Evolutionary conservation across 1,140 invertebrate genomes (phyloP), one percentile per base, ranked within the genome.

Genomic region (Gonioctena quinquepunctata): DNA sequence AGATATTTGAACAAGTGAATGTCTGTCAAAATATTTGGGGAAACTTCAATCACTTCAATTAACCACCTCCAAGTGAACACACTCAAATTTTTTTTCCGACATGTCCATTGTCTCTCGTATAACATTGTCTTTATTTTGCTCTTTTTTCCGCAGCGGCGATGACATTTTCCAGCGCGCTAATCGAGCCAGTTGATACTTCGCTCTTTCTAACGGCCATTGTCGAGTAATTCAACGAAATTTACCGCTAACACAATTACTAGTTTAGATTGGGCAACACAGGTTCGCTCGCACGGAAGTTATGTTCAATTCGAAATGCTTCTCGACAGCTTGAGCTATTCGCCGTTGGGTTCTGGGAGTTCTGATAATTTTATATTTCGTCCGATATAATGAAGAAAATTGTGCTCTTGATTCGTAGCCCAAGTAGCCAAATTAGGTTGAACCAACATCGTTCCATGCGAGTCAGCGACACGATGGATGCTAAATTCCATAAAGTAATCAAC

Each of bases 241-340:
- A 78, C 77, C 77, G 75, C 76, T 73, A 77, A 79, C 74, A 79
- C 76, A 79, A 79, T 79, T 79, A 77, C 77, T 72, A 72, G 77
- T 79, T 79, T 77, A 77, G 76, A 79, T 79, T 77, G 77, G 76
- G 72, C 77, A 76, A 73, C 73, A 71, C 74, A 76, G 74, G 72
- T 73, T 74, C 76, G 72, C 63, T 73, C 74, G 70, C 63, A 74
- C 71, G 76, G 77, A 79, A 79, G 74, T 79, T 79, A 79, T 79
- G 76, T 76, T 79, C 77, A 79, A 74, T 79, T 79, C 73, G 76
- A 66, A 70, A 74, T 66, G 68, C 72, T 74, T 75, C 65, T 54
- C 62, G 65, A 68, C 70, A 77, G 76, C 74, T 74, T 68, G 67
- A 79, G 75, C 77, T 77, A 79, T 77, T 79, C 42, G 22, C 56